Evolutionary conservation across 2,888 invertebrate species (phyloP), one percentile per base, ranked within the genome.

Genomic region (Nymphalis urticae): DNA sequence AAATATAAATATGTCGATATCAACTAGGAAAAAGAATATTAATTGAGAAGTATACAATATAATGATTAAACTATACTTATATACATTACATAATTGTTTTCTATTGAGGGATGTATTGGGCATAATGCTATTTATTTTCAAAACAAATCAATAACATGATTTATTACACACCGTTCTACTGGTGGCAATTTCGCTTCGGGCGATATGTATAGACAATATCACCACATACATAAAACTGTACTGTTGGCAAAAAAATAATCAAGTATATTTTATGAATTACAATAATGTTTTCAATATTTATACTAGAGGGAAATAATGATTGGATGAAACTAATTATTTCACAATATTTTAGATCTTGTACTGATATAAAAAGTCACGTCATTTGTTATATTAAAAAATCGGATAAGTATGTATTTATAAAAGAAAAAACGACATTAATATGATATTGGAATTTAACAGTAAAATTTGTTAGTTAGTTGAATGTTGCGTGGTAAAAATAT

Each of bases 91-190:
- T 58, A 58, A 36, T 42, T 32, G 13, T 16, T 42, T 58, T 54
- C 47, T 48, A 53, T 32, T 60, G 36, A 48, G 48, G 54, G 48
- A 62, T 32, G 32, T 21, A 54, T 54, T 62, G 32, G 48, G 32
- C 21, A 10, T 27, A 66, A 27, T 62, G 53, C 54, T 54, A 54
- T 61, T 62, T 62, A 62, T 56, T 66, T 61, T 61, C 50, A 62
- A 32, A 66, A 53, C 66, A 66, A 66, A 66, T 66, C 66, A 66
- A 66, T 66, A 60, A 66, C 21, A 50, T 62, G 54, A 62, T 62
- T 62, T 66, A 47, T 62, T 24, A n/a, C 53, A 54, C 32, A 27
- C 61, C 62, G 61, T 36, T 62, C 62, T 48, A 48, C 48, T 66
- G 21, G 62, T 66, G 60, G 59, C 65, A 61, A 62, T 48, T 32